Conservation (phyloP, 1,140 invertebrate species). For the Matsumurasca onukii region DNA sequence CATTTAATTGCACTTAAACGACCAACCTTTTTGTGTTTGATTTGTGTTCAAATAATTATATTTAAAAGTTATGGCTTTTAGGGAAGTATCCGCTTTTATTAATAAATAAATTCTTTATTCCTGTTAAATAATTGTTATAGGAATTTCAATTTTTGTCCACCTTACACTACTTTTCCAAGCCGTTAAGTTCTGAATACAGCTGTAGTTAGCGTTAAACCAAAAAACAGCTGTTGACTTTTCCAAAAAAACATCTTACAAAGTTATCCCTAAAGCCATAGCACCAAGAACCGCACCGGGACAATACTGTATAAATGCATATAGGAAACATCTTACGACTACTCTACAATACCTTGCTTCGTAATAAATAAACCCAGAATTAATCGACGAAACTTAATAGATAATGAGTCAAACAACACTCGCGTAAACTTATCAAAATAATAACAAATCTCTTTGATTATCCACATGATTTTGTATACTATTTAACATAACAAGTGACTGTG, state of each 20-base stretch:
- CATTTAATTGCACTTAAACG: no score
- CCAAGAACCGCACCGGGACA: constrained; percentile 5
- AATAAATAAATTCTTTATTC: not conserved
- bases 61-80: no score
- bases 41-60: no score
- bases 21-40: no score
- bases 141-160: no score
- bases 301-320: constrained; percentile 29
- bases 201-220: no score
- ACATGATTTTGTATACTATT: not conserved
- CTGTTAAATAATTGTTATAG: not conserved
- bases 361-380: not conserved
- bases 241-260: no score
- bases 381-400: constrained; percentile 13
- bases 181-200: no score
- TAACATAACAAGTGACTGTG: not conserved
- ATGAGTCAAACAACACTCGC: constrained; percentile 13
- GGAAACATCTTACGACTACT: constrained; percentile 20
- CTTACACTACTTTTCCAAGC: no score
- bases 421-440: constrained; percentile 31
- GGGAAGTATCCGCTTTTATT: not conserved
- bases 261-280: not conserved
- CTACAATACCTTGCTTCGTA: not conserved
- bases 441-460: constrained; percentile 25
- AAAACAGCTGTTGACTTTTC: no score